A percentile compares a stretch with the other conserved stretches of the same genome.
Evolutionary conservation across 2,888 invertebrate genomes (phyloP).

Genomic region (Hypsopygia costalis): DNA sequence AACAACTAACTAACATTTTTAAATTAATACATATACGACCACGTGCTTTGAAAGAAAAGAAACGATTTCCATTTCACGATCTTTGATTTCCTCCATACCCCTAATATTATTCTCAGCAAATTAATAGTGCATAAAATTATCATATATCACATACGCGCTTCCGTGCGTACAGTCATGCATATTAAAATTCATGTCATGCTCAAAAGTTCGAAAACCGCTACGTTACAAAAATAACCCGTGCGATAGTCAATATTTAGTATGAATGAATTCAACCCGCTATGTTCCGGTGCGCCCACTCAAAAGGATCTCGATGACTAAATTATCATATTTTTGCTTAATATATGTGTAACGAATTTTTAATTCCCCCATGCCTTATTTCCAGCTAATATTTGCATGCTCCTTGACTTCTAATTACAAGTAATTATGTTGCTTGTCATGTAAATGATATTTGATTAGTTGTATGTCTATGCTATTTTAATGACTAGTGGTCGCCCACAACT

Average conservation of each 20-base stretch:
- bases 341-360: conserved; percentile 51
- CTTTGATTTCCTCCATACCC: no score
- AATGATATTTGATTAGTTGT: no score
- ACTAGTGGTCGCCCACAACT: no score
- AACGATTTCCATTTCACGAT: no score
- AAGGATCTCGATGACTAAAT: conserved; percentile 35
- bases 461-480: no score
- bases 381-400: no score
- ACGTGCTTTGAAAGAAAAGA: no score
- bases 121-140: conserved; percentile 11
- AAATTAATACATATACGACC: no score
- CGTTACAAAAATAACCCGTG: conserved; percentile 25
- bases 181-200: conserved; percentile 29
- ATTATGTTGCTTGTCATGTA: no score
- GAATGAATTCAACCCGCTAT: conserved; percentile 32
- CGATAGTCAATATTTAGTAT: conserved; percentile 17
- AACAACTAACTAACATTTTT: no score
- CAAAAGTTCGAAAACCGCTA: conserved; percentile 36
- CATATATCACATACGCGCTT: conserved; percentile 9
- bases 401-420: no score
- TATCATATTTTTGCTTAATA: conserved; percentile 55
- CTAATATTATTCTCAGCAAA: no score
- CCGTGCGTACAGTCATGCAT: conserved; percentile 1
- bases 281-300: conserved; percentile 51
- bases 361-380: conserved; percentile 16